Conservation (phyloP, 2,113 vertebrate species). For the Lepus americanus region DNA sequence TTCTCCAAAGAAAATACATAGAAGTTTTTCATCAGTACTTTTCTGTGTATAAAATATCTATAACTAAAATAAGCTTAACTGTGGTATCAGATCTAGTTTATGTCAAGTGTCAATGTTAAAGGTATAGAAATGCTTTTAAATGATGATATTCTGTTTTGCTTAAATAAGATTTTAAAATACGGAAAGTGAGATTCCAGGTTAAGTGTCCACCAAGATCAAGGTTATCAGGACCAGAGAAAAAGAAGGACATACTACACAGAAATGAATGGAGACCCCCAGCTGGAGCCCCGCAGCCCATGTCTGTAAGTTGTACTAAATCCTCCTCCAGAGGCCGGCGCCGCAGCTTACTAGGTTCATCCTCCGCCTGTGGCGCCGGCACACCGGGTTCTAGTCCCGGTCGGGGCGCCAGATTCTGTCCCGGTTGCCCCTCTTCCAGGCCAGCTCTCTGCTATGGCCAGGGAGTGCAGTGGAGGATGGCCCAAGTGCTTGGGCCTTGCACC, state of each 20-base stretch:
- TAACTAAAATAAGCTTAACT: background rate
- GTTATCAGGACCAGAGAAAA: constrained; percentile 74
- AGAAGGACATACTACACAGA: constrained; percentile 68
- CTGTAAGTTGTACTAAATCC: constrained; percentile 29
- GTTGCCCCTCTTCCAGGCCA: too few species aligned
- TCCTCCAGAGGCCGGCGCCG: background rate
- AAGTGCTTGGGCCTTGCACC: too few species aligned
- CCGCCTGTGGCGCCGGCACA: too few species aligned
- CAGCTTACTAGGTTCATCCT: too few species aligned
- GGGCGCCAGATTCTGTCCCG: too few species aligned
- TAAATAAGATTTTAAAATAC: constrained; percentile 80
- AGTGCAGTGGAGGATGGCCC: too few species aligned
- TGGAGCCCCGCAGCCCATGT: constrained; percentile 62
- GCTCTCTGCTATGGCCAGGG: too few species aligned
- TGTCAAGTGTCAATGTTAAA: background rate
- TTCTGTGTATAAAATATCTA: too few species aligned
- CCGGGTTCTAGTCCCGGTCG: too few species aligned
- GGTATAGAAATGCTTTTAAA: background rate
- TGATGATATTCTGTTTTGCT: constrained; percentile 65
- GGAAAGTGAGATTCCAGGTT: constrained; percentile 78
- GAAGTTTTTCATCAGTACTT: too few species aligned
- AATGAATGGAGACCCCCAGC: constrained; percentile 85
- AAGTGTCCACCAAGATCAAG: constrained; percentile 75
- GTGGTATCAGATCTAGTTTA: background rate
- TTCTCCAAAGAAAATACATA: too few species aligned